Evolutionary conservation across 1,140 invertebrate genomes (phyloP).

Genomic region (Drosophila subobscura): DNA sequence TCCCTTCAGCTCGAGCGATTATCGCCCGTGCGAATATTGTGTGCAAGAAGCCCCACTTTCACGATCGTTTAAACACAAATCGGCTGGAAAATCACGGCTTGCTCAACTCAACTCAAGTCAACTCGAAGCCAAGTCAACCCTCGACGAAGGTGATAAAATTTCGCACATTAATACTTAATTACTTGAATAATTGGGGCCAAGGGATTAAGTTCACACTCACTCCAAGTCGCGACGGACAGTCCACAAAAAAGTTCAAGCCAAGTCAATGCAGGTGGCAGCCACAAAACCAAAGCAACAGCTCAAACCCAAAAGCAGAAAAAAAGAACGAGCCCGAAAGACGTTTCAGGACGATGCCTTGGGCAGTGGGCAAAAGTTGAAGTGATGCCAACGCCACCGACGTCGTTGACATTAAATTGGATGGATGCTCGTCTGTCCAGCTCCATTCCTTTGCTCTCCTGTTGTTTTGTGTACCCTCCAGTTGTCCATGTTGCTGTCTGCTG

Average conservation of each 20-base stretch:
- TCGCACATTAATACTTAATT: slow-evolving; percentile 82
- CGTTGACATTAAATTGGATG: slow-evolving; percentile 72
- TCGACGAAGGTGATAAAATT: slow-evolving; percentile 73
- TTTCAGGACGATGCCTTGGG: too few relatives aligned
- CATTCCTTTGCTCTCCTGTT: too few relatives aligned
- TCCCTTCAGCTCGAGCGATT: too few relatives aligned
- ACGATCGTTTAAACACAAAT: slow-evolving; percentile 70
- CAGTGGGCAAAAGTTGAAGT: slow-evolving; percentile 56
- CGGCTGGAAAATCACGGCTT: slow-evolving; percentile 75
- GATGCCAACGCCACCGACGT: slow-evolving; percentile 79
- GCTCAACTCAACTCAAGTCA: slow-evolving; percentile 8
- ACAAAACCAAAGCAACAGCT: slow-evolving; percentile 28
- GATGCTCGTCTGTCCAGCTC: not conserved
- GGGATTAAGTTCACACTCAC: slow-evolving; percentile 76
- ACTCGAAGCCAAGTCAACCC: slow-evolving; percentile 24
- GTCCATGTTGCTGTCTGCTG: slow-evolving; percentile 54
- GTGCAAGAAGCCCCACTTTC: slow-evolving; percentile 57
- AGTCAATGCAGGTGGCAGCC: slow-evolving; percentile 63
- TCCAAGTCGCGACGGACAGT: slow-evolving; percentile 30
- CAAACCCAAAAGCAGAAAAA: slow-evolving; percentile 17
- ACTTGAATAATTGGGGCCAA: slow-evolving; percentile 80
- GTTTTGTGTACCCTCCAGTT: not conserved
- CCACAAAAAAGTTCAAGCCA: slow-evolving; percentile 8
- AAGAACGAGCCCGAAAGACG: slow-evolving; percentile 27
- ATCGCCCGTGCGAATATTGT: slow-evolving; percentile 15